These are phyloP conservation scores for Apocheima hispidaria DNA, from an alignment of 2,888 invertebrate genomes.

Conservation along the genomic window DNA sequence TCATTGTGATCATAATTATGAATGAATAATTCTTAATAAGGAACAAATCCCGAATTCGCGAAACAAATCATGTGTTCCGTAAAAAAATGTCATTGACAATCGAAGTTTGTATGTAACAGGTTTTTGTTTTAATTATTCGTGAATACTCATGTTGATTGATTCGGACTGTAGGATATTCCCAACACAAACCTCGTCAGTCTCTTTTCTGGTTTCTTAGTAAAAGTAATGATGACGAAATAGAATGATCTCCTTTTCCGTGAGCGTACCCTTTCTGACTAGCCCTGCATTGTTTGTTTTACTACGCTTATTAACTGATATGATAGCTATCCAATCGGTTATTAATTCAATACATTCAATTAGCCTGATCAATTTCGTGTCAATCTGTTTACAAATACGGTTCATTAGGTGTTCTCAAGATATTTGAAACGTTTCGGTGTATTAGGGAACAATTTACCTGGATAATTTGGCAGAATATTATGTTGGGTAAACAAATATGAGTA, in stretches of 20 bases:
- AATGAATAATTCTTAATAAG: neutral
- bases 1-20: neutral
- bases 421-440: slow-evolving; percentile 1
- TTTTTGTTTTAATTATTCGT: too few relatives aligned
- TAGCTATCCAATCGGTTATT: slow-evolving; percentile 28
- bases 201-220: too few relatives aligned
- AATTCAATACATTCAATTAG: slow-evolving; percentile 34
- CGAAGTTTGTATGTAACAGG: too few relatives aligned
- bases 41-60: neutral
- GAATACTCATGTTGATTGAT: too few relatives aligned
- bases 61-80: neutral
- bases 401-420: slow-evolving; percentile 21
- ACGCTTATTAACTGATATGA: slow-evolving; percentile 28
- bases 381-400: slow-evolving; percentile 29
- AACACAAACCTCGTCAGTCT: too few relatives aligned
- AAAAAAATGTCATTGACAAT: neutral
- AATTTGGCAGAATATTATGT: neutral
- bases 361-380: slow-evolving; percentile 31
- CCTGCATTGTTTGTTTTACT: slow-evolving; percentile 18
- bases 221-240: neutral
- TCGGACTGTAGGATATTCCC: too few relatives aligned
- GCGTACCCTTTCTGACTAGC: neutral
- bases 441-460: neutral
- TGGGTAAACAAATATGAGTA: neutral
- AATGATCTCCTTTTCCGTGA: neutral